A percentile compares a stretch with the other conserved stretches of the same genome.
These are phyloP conservation scores for Lamprologus lemairii DNA, from an alignment of 2,113 vertebrate species.

Conservation along the genomic window DNA sequence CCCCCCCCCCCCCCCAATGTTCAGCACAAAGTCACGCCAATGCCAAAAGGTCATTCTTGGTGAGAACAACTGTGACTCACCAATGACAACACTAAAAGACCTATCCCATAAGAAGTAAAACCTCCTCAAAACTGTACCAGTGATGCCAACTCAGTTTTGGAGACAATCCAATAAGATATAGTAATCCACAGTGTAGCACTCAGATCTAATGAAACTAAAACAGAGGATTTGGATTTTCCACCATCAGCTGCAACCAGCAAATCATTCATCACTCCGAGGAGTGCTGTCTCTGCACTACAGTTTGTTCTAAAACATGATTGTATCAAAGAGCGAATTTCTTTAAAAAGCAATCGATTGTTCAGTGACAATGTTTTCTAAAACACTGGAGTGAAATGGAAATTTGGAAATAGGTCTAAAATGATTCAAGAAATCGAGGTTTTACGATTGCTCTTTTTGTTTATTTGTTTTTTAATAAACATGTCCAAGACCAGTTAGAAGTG, in stretches of 20 bases:
- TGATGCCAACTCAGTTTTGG: neutral
- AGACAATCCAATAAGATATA: neutral
- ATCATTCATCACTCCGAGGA: neutral
- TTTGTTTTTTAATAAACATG: neutral
- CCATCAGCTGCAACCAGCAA: neutral
- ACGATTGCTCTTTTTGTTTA: neutral
- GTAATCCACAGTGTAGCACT: neutral
- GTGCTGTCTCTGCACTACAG: neutral
- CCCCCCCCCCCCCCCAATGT: neutral
- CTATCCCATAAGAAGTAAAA: neutral
- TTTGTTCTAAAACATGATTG: neutral
- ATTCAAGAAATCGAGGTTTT: neutral
- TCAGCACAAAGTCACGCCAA: neutral
- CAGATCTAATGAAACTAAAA: neutral
- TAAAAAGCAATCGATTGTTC: neutral
- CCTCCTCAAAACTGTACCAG: neutral
- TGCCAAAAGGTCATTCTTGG: neutral
- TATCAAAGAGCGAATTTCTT: neutral
- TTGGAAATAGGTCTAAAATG: neutral
- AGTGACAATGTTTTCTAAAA: neutral
- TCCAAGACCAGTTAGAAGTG: neutral
- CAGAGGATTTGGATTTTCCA: neutral
- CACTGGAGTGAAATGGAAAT: neutral
- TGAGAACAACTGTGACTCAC: neutral
- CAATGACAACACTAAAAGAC: neutral